phyloP scores from a whole-genome alignment of 2,113 vertebrate species.

The Craseonycteris thonglongyai region DNA sequence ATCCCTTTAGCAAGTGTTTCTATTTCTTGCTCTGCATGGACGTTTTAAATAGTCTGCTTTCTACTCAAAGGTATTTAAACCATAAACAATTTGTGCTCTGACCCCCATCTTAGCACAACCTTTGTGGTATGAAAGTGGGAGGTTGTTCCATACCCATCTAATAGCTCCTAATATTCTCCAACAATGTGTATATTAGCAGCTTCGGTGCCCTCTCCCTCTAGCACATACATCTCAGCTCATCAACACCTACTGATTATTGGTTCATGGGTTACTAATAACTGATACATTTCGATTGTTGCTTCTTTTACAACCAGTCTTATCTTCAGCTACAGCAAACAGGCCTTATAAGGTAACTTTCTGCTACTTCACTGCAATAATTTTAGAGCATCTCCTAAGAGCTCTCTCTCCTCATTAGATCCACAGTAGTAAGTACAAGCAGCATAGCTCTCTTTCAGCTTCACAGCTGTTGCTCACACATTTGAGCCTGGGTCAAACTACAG shows the following conservation, averaged over 20 bases:
- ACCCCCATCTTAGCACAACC: neutral
- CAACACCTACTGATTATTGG: neutral
- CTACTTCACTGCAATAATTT: neutral
- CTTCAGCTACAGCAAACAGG: neutral
- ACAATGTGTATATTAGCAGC: rapidly evolving
- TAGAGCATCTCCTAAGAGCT: neutral
- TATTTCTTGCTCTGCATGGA: neutral
- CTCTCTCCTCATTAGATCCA: neutral
- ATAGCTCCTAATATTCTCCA: neutral
- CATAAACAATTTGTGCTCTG: neutral
- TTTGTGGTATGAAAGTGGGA: neutral
- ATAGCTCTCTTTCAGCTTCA: neutral
- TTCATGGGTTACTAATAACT: neutral
- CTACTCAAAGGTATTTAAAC: neutral
- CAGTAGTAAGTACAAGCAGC: neutral
- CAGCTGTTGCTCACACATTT: no score
- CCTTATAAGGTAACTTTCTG: neutral
- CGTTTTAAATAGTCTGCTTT: conserved; percentile 1
- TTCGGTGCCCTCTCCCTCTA: neutral
- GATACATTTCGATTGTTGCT: neutral
- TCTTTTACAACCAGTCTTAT: neutral
- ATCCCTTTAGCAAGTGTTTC: neutral
- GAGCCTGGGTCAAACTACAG: neutral
- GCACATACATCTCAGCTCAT: neutral
- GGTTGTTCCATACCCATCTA: neutral